phyloP scores from a whole-genome alignment of 2,113 vertebrate species.

The Tricholaema leucomelas region DNA sequence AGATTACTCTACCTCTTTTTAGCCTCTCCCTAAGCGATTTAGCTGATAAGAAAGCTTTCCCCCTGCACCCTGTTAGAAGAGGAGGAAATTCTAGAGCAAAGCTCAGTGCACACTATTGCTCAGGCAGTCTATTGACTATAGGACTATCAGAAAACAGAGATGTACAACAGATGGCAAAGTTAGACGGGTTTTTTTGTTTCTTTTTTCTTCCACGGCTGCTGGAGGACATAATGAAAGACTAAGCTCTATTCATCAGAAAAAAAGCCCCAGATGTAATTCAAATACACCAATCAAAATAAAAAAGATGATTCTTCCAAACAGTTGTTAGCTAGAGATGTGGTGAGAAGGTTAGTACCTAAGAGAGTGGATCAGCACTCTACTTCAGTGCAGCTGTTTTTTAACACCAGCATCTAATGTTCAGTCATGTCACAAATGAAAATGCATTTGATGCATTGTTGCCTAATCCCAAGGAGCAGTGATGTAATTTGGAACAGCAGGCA shows the following conservation, averaged over 20 bases:
- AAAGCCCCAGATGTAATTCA: not conserved
- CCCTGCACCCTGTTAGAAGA: not conserved
- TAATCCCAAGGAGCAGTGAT: not conserved
- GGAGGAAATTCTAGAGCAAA: not conserved
- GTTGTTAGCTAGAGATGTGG: not conserved
- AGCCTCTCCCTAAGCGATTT: not conserved
- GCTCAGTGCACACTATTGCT: not conserved
- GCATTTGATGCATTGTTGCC: not conserved
- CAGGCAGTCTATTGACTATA: not conserved
- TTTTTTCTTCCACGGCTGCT: slow-evolving; percentile 41
- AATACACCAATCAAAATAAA: not conserved
- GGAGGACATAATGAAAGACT: not conserved
- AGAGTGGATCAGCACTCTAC: not conserved
- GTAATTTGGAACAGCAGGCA: not conserved
- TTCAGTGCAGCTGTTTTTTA: not conserved
- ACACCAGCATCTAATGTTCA: not conserved
- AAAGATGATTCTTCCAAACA: not conserved
- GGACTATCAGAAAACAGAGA: slow-evolving; percentile 36
- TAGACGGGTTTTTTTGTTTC: not conserved
- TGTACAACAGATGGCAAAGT: slow-evolving; percentile 27
- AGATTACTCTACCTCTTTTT: not conserved
- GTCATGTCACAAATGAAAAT: not conserved
- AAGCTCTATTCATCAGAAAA: slow-evolving; percentile 1
- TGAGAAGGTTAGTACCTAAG: not conserved
- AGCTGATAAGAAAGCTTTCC: not conserved